Evolutionary conservation across 2,113 vertebrate genomes (phyloP), one percentile per base, ranked within the genome.

Genomic region (Bos indicus): DNA sequence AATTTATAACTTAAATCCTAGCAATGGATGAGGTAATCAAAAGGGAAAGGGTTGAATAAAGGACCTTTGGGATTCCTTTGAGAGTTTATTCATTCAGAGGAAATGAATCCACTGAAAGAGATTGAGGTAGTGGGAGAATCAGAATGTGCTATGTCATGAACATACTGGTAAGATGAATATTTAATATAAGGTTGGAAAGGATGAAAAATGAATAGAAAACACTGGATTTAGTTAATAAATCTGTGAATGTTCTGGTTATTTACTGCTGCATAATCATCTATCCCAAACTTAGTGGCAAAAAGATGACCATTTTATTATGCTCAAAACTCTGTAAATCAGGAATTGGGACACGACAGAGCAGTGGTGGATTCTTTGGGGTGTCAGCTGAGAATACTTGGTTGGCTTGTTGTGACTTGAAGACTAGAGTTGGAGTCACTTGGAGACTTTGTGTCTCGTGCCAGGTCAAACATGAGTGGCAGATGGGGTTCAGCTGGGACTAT

Each of bases 1-100:
- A 78, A 78, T n/a, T 62, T 84, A 88, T 88, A n/a, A 60, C 48
- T 95, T 90, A 93, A 93, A 91, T 87, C 11, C 36, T 74, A 91
- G 19, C 26, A 62, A 21, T 91, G 9, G 7, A 62, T 82, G 25
- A 82, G 54, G 14, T 97, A 82, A 33, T 91, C 11, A 82, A 93
- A 62, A 93, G 43, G 59, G 5, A 93, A 90, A 82, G 21, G 4
- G 28, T 21, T 86, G 43, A 71, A 77, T 59, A 46, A 81, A 54
- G 57, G 43, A 80, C 28, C 1, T 36, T 43, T 86, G 36, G 25
- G 46, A 90, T 36, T 74, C 8, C 71, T 87, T 93, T 54, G 33
- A 91, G 43, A 36, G 10, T 87, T 62, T 48, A 19, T 60, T 86
- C n/a, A 71, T 71, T 71, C n/a, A 82, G 59, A 87, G n/a, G 81